Evolutionary conservation across 2,888 invertebrate species (phyloP).

Genomic region (Oxyscelio sp.): DNA sequence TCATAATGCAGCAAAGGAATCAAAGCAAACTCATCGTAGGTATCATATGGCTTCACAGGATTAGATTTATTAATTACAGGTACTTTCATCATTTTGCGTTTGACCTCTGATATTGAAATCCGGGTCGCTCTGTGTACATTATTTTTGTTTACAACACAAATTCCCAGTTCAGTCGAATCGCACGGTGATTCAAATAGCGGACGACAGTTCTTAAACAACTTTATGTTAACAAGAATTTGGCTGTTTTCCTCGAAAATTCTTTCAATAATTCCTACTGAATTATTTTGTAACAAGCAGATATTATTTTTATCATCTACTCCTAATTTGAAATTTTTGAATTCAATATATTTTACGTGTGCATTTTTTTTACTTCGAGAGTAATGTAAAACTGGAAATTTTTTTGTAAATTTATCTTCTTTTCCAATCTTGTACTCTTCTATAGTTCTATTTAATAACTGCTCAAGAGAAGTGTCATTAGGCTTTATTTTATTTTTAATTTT

Average conservation of each 20-base stretch:
- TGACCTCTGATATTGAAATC: not conserved
- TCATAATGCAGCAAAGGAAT: constrained; percentile 1
- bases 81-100: constrained; percentile 25
- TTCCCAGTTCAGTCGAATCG: constrained; percentile 10
- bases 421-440: not conserved
- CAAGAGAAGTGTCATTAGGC: constrained; percentile 13
- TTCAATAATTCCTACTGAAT: constrained; percentile 25
- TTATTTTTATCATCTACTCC: constrained; percentile 14
- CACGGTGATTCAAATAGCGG: constrained; percentile 12
- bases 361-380: not conserved
- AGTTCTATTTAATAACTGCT: constrained; percentile 31
- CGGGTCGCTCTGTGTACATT: not conserved
- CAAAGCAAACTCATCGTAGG: constrained; percentile 10
- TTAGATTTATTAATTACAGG: constrained; percentile 9
- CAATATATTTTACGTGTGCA: not conserved
- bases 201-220: constrained; percentile 14
- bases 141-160: constrained; percentile 11
- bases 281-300: constrained; percentile 13
- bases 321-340: constrained; percentile 23
- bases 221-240: not conserved
- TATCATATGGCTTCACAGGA: not conserved
- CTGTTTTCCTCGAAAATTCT: not conserved
- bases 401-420: constrained; percentile 13
- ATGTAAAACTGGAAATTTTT: not conserved
- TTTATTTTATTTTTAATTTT: constrained; percentile 37